Base-by-base conservation (phyloP, 2,888 invertebrate genomes). In the Falcaria lacertinaria region DNA sequence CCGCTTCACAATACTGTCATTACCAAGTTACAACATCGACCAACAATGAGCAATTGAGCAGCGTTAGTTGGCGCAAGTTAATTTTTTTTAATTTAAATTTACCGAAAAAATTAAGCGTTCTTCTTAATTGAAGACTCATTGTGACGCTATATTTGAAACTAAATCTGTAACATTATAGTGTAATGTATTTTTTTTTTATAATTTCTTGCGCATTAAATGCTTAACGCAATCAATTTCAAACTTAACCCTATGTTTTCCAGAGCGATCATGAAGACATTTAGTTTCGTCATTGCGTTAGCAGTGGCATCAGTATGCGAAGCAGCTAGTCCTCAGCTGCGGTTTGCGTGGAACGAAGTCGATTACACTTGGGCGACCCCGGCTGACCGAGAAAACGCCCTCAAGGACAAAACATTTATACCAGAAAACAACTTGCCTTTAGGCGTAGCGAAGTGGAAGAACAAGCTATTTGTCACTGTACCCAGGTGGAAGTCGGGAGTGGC, bases 401-500 rank as follows among this genome's bases (percentile, higher is more conserved):
- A 81, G 34, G 88, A 85, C 13, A 92, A 92, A 34, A 84, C 83
- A 39, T 95, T 92, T 66, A 80, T 93, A 4, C 91, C 90, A 7
- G 91, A 84, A 42, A 91, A 94, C 69, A 94, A 94, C 76, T 79
- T 94, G 39, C 94, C 94, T 0, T 77, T 95, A 39, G 95, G 94
- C 8, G 61, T 95, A 48, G 94, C 92, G 42, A 87, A 91, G 43
- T 95, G 94, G 94, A 91, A 90, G 63, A 90, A 93, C 77, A 94
- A 92, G 87, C 74, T 92, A 35, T 95, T 92, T 64, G 86, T 94
- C 32, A 94, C 94, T 5, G 91, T 94, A 16, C 94, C 94, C 45
- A 90, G 91, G 74, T 93, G 93, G 93, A 93, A 92, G 71, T 77
- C 88, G 15, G 95, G 95, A 0, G 93, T 95, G 0, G 93, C 92